Percentiles rank a stretch among this genome's conserved stretches.
phyloP scores from a whole-genome alignment of 23 tunicate genomes.

The Phallusia fumigata region DNA sequence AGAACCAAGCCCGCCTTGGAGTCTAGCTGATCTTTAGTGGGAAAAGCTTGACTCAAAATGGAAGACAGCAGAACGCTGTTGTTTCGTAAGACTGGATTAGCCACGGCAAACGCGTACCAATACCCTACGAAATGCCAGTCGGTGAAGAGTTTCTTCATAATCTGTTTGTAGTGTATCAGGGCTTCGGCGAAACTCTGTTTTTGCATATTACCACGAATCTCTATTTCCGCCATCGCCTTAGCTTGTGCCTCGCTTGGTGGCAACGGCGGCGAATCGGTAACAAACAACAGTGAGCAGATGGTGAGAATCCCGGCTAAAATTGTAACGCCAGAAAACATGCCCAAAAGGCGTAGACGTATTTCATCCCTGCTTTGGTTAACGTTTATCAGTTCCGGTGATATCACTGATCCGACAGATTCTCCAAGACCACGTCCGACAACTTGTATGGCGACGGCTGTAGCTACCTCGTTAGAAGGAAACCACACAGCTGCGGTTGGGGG shows the following conservation, averaged over 20 bases:
- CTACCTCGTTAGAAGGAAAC: constrained; percentile 25
- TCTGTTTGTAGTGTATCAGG: constrained; percentile 16
- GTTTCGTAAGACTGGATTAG: constrained; percentile 55
- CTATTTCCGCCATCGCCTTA: constrained; percentile 21
- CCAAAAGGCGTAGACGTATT: not conserved
- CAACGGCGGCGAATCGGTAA: constrained; percentile 42
- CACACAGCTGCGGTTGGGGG: constrained; percentile 26
- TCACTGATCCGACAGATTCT: constrained; percentile 16
- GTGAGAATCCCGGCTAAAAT: constrained; percentile 23
- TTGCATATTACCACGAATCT: constrained; percentile 16
- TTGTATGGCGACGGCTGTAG: constrained; percentile 26
- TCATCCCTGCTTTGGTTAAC: not conserved
- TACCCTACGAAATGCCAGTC: constrained; percentile 40
- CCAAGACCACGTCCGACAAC: constrained; percentile 21
- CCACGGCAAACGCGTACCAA: constrained; percentile 56
- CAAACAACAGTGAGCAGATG: constrained; percentile 6
- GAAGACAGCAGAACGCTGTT: constrained; percentile 56
- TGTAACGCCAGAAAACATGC: constrained; percentile 26
- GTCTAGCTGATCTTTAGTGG: not conserved
- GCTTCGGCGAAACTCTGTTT: constrained; percentile 27
- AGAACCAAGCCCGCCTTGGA: constrained; percentile 39
- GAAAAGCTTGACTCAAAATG: constrained; percentile 25
- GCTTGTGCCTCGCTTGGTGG: constrained; percentile 77
- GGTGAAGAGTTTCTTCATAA: constrained; percentile 44
- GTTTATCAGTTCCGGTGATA: not conserved